Evolutionary conservation across 2,113 vertebrate species (phyloP), one percentile per base, ranked within the genome.

Genomic region (Balaeniceps rex): DNA sequence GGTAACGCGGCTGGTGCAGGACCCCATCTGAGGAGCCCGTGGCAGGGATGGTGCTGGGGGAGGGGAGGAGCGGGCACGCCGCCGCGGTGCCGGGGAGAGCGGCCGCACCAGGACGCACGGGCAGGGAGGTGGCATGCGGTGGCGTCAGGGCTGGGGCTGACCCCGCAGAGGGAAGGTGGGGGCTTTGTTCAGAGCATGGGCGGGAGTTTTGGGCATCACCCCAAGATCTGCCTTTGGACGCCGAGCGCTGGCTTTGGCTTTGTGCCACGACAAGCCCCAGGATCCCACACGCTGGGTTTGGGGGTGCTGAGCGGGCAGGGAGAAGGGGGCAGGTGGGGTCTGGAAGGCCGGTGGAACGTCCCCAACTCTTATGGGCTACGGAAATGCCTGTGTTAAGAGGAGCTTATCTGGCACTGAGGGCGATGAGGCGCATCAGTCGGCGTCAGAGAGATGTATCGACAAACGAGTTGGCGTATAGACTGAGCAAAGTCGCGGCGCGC

Each of bases 261-360:
- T 18, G 18, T 29, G 31, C 19, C 23, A 3, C 0, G 1, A 2
- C 0, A 17, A 84, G 33, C 54, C 26, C 28, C 29, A 4, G 75
- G 26, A 26, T 15, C 15, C 29, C 15, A 2, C 5, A 0, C 0
- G 0, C 31, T 9, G 79, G 55, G 25, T 49, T 6, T 34, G 69
- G 33, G 51, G 24, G 38, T 29, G n/a, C 54, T 55, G 72, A 31
- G 58, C 2, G 1, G 55, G 36, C 17, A 29, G 71, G n/a, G 22
- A 24, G 60, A 6, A 14, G 33, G 34, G 7, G 28, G 31, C 2
- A 4, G 21, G 12, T 4, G 18, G 23, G 25, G 13, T 42, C 44
- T 46, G 31, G 60, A 31, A 29, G 26, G 79, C 15, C 16, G 14
- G 14, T 0, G 7, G 25, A 38, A 4, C 29, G 23, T 33, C 38